phyloP scores from a whole-genome alignment of 2,888 invertebrate species.

The Heliconius ethilla region DNA sequence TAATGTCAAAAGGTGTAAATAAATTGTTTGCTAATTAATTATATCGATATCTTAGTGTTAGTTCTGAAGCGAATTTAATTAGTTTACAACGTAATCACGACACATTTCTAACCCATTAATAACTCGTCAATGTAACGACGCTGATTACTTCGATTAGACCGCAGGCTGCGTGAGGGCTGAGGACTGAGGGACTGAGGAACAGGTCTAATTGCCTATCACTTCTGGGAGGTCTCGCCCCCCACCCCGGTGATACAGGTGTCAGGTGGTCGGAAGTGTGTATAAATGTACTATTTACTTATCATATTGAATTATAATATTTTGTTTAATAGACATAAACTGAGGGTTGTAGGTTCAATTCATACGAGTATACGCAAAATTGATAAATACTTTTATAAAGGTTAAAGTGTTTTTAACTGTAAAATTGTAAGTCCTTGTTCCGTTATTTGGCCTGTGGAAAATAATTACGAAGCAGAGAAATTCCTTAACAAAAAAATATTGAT shows the following conservation, averaged over 20 bases:
- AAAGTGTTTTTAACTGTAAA: too few relatives aligned
- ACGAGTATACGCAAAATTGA: too few relatives aligned
- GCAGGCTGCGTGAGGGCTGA: constrained; percentile 11
- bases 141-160: constrained; percentile 3
- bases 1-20: too few relatives aligned
- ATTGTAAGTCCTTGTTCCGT: too few relatives aligned
- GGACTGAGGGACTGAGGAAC: not conserved
- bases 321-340: too few relatives aligned
- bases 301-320: too few relatives aligned
- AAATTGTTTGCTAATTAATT: too few relatives aligned
- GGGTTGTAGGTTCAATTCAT: too few relatives aligned
- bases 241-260: not conserved
- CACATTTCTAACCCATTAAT: constrained; percentile 14
- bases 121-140: constrained; percentile 16
- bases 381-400: too few relatives aligned
- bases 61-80: constrained; percentile 3
- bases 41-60: not conserved
- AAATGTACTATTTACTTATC: too few relatives aligned
- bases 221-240: not conserved
- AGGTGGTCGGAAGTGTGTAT: too few relatives aligned
- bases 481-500: not conserved
- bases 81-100: constrained; percentile 3
- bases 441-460: too few relatives aligned
- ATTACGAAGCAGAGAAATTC: not conserved
- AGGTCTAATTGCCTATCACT: not conserved